These are phyloP conservation scores for Hydrolagus colliei DNA, from an alignment of 2,797 vertebrate species.

Conservation along the genomic window DNA sequence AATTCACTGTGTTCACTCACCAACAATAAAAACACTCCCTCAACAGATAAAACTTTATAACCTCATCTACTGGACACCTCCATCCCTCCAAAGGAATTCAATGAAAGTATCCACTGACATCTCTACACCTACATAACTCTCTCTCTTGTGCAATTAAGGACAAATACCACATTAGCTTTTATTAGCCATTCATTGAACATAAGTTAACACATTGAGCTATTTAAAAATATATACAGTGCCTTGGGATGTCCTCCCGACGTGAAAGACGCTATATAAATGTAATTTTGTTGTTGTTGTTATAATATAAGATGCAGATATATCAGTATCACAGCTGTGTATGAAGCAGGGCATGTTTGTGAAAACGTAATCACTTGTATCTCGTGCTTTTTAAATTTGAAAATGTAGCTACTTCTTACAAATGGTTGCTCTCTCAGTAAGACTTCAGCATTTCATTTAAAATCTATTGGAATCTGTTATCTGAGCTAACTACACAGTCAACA, in stretches of 20 bases:
- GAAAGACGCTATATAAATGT: neutral
- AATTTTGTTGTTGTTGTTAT: too few species aligned
- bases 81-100: neutral
- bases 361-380: conserved; percentile 12
- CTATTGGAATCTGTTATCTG: neutral
- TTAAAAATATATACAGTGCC: too few species aligned
- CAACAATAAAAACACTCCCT: neutral
- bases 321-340: neutral
- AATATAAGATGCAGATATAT: neutral
- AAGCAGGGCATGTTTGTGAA: neutral
- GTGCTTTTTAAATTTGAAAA: conserved; percentile 18
- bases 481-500: too few species aligned
- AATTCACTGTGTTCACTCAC: neutral
- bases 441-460: neutral
- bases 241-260: too few species aligned
- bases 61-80: neutral
- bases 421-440: neutral
- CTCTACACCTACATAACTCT: neutral
- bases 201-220: too few species aligned
- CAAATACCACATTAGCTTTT: neutral
- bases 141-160: neutral
- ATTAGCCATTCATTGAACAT: neutral
- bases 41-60: neutral
- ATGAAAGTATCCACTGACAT: neutral
- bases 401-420: neutral